Percentiles rank a stretch among this genome's conserved stretches.
phyloP scores from a whole-genome alignment of 2,113 vertebrate species.

The Neolamprologus toae region DNA sequence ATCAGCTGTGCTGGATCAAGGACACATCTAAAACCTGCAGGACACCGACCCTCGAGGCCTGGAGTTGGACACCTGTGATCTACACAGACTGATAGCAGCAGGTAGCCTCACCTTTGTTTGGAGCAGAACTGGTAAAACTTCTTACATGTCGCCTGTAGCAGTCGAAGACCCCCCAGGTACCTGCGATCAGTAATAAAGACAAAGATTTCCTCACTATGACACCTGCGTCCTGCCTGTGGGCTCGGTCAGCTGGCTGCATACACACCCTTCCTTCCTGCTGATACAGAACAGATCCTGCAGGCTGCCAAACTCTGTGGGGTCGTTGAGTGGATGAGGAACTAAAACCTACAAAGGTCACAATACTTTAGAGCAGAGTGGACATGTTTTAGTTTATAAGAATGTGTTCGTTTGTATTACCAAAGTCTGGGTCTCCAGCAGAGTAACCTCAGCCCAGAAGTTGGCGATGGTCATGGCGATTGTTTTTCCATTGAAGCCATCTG shows the following conservation, averaged over 20 bases:
- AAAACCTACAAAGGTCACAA: constrained; percentile 54
- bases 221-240: not conserved
- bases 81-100: not conserved
- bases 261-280: constrained; percentile 78
- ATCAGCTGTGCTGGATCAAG: fast-evolving
- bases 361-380: not conserved
- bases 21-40: fast-evolving
- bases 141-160: constrained; percentile 80
- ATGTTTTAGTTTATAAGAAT: not conserved
- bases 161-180: constrained; percentile 76
- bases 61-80: not conserved
- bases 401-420: constrained; percentile 52
- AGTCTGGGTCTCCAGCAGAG: constrained; percentile 71
- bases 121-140: constrained; percentile 83
- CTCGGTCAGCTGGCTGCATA: not conserved
- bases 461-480: constrained; percentile 79
- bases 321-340: constrained; percentile 77
- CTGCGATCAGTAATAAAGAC: constrained; percentile 21
- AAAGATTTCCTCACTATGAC: not conserved
- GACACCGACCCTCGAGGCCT: fast-evolving
- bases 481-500: constrained; percentile 79
- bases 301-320: constrained; percentile 80
- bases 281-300: constrained; percentile 79
- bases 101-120: constrained; percentile 71
- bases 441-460: constrained; percentile 83